Evolutionary conservation across 2,888 invertebrate genomes (phyloP).

Genomic region (Ellobium chinense): DNA sequence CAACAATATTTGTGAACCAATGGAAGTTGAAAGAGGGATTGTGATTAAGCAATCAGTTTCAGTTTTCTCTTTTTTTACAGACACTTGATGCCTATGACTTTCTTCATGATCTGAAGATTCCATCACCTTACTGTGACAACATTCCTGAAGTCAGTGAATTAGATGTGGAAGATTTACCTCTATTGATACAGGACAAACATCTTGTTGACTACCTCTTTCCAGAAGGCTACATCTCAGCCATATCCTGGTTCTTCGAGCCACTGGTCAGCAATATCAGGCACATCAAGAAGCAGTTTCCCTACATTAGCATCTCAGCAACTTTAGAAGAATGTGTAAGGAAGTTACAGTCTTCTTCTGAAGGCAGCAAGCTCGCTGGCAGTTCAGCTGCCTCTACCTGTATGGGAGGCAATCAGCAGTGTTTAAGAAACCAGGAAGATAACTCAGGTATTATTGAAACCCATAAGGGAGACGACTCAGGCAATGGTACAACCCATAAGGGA

Average conservation of each 20-base stretch:
- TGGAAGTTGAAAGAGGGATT: no score
- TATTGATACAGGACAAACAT: not conserved
- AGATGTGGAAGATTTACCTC: not conserved
- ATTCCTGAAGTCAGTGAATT: not conserved
- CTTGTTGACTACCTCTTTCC: slow-evolving; percentile 5
- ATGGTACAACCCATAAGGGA: no score
- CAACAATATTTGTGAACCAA: no score
- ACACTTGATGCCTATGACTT: no score
- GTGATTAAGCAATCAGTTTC: no score
- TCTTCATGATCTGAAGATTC: not conserved
- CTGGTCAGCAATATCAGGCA: slow-evolving; percentile 4
- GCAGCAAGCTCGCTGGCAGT: not conserved
- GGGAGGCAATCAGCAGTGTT: not conserved
- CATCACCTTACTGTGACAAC: not conserved
- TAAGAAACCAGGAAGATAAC: not conserved
- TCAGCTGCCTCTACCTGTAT: not conserved
- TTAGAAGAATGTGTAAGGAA: not conserved
- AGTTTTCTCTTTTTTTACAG: no score
- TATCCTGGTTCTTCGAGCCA: slow-evolving; percentile 21
- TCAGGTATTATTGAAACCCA: not conserved
- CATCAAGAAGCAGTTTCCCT: not conserved
- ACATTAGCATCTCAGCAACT: not conserved
- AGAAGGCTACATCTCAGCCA: not conserved
- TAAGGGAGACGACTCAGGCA: not conserved
- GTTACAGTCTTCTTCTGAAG: not conserved